Evolutionary conservation across 2,888 invertebrate genomes (phyloP).

Genomic region (Polyommatus icarus): DNA sequence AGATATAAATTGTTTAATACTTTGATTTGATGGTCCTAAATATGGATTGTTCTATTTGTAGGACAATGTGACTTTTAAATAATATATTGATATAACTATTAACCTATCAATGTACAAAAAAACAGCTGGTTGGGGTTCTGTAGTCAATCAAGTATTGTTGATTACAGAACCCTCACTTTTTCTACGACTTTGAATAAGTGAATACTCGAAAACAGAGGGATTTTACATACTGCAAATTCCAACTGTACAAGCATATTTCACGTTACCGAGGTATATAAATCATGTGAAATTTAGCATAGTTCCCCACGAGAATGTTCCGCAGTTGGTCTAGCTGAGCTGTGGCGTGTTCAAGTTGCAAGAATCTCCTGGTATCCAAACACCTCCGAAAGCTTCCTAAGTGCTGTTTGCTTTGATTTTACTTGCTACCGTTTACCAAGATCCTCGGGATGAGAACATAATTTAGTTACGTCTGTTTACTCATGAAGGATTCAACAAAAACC

Average conservation of each 20-base stretch:
- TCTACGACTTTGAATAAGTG: not conserved
- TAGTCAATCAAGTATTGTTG: too few species aligned
- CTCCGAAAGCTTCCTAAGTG: constrained; percentile 26
- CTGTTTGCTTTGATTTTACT: constrained; percentile 35
- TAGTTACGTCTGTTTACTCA: not conserved
- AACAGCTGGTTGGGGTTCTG: too few species aligned
- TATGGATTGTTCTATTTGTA: too few species aligned
- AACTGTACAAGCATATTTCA: not conserved
- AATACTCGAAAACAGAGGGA: not conserved
- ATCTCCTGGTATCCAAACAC: constrained; percentile 30
- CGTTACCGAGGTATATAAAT: constrained; percentile 10
- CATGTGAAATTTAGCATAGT: constrained; percentile 18
- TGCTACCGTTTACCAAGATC: not conserved
- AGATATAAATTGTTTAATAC: too few species aligned
- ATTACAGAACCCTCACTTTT: too few species aligned
- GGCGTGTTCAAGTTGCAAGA: constrained; percentile 24
- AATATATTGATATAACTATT: too few species aligned
- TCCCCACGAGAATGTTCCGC: constrained; percentile 26
- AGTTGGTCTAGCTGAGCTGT: constrained; percentile 20
- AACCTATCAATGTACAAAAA: too few species aligned
- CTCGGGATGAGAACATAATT: not conserved
- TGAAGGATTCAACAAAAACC: not conserved
- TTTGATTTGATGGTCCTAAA: too few species aligned
- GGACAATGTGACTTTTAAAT: too few species aligned
- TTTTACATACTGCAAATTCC: not conserved